Percentiles rank a stretch among this genome's conserved stretches.
Conservation (phyloP, 2,113 vertebrate species). For the Taurulus bubalis region DNA sequence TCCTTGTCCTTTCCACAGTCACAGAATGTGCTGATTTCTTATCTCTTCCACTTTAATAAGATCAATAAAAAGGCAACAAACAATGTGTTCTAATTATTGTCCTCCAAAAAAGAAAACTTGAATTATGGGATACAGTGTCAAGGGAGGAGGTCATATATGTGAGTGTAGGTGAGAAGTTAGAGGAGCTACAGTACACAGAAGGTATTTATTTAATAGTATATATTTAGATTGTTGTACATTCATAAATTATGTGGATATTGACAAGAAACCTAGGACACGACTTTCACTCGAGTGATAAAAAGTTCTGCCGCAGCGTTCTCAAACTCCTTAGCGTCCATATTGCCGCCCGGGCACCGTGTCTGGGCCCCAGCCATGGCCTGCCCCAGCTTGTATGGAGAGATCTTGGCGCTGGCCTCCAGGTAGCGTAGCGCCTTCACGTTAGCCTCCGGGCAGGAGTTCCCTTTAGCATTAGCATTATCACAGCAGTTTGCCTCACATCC, state of each 20-base stretch:
- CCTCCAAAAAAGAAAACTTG: neutral
- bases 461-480: slow-evolving; percentile 57
- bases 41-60: neutral
- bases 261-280: slow-evolving; percentile 80
- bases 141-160: slow-evolving; percentile 5
- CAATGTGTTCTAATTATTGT: slow-evolving; percentile 10
- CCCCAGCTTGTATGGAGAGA: slow-evolving; percentile 88
- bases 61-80: slow-evolving; percentile 8
- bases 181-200: slow-evolving; percentile 1
- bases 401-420: slow-evolving; percentile 91
- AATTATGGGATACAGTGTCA: slow-evolving; percentile 19
- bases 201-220: neutral
- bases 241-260: neutral
- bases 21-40: neutral
- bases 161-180: neutral
- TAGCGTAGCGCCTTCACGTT: slow-evolving; percentile 76
- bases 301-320: slow-evolving; percentile 88
- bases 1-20: neutral
- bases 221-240: slow-evolving; percentile 8
- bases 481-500: slow-evolving; percentile 48
- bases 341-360: slow-evolving; percentile 63
- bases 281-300: slow-evolving; percentile 91
- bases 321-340: slow-evolving; percentile 93
- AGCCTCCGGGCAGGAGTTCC: slow-evolving; percentile 81
- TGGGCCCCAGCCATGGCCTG: slow-evolving; percentile 87